These are phyloP conservation scores for Tiliacea aurago DNA, from an alignment of 2,888 invertebrate species.

Conservation along the genomic window DNA sequence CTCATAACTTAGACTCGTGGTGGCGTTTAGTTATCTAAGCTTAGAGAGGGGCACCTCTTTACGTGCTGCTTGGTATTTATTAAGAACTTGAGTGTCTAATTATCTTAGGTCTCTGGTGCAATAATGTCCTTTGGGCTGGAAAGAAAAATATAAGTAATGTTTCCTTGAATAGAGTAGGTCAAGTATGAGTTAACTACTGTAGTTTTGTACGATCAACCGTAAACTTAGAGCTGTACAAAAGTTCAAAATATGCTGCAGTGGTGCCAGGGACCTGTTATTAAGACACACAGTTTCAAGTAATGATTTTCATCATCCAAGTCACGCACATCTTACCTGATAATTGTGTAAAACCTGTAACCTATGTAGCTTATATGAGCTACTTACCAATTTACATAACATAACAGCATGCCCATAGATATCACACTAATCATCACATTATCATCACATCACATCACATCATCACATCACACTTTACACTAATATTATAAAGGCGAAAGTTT, in stretches of 20 bases:
- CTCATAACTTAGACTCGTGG: constrained; percentile 29
- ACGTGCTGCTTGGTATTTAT: constrained; percentile 8
- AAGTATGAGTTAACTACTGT: background rate
- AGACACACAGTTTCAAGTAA: background rate
- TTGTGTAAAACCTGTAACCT: background rate
- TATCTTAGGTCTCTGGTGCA: background rate
- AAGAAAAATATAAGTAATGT: background rate
- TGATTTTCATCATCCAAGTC: background rate
- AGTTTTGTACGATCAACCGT: background rate
- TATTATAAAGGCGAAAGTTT: no score
- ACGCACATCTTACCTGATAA: background rate
- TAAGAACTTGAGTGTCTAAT: background rate
- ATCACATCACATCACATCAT: no score
- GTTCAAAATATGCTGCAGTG: background rate
- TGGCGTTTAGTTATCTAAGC: constrained; percentile 14
- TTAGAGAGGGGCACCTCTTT: background rate
- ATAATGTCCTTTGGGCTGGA: background rate
- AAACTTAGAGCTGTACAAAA: background rate
- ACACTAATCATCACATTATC: no score
- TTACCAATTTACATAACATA: background rate
- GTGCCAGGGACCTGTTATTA: background rate
- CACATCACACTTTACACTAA: no score
- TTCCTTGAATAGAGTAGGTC: background rate
- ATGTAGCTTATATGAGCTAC: background rate
- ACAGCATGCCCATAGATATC: no score